Evolutionary conservation across 2,888 invertebrate species (phyloP), one percentile per base, ranked within the genome.

Genomic region (Tenthredo distinguenda): DNA sequence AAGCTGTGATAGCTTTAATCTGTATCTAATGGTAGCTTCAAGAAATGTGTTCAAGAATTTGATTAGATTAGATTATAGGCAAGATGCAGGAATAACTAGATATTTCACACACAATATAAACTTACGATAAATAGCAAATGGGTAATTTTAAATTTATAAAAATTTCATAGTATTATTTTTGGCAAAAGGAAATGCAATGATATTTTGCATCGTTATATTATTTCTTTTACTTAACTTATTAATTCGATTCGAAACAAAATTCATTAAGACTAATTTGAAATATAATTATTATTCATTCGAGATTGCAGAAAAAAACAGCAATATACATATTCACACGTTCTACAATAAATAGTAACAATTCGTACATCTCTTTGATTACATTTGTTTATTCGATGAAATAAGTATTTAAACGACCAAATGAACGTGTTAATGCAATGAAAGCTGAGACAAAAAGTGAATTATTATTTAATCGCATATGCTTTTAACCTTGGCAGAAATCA

Each of bases 291-390:
- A 58, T 37, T 62, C 58, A 37, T 21, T 37, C 58, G 34, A 37
- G 26, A 62, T 81, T 62, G 40, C 12, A 37, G 5, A 37, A n/a
- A 34, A 76, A 31, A 26, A 26, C 0, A 77, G n/a, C 15, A 40
- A 62, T n/a, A 31, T 21, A 62, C n/a, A 81, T 40, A 81, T 21
- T 62, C 31, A 81, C 58, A 31, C n/a, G 2, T 31, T 55, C n/a
- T 55, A 77, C 31, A 50, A 55, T 77, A 81, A 81, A 62, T 81
- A 81, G 9, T 12, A 58, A 81, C 21, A 81, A 81, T 81, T 62
- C 37, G 34, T 62, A 40, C 58, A 62, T 40, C 31, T 77, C 18
- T 31, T 50, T 50, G 12, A 31, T 2, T 55, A 55, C 15, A 77
- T 55, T 55, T 77, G 71, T 40, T 77, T 77, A 43, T 74, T 74